Percentiles rank a stretch among this genome's conserved stretches.
These are phyloP conservation scores for Cotesia chilonis DNA, from an alignment of 1,140 invertebrate genomes.

Conservation along the genomic window DNA sequence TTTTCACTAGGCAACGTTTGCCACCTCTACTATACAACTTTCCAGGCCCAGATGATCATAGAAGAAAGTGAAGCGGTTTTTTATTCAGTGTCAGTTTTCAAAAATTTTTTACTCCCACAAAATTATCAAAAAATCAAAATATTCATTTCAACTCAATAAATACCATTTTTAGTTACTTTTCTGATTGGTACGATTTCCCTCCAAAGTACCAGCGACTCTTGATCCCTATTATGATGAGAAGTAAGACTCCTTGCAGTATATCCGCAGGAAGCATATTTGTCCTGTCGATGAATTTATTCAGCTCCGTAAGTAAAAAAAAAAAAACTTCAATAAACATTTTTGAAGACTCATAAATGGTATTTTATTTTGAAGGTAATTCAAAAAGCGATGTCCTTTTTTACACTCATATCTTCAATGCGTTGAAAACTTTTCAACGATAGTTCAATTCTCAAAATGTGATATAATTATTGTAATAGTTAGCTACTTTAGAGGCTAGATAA, in stretches of 20 bases:
- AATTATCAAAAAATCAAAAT: too few relatives aligned
- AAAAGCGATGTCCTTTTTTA: slow-evolving; percentile 38
- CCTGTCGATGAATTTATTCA: slow-evolving; percentile 33
- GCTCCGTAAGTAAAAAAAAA: slow-evolving; percentile 3
- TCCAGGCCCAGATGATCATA: slow-evolving; percentile 23
- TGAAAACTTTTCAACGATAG: background rate
- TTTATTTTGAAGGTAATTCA: slow-evolving; percentile 29
- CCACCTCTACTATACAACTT: slow-evolving; percentile 34
- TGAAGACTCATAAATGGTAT: too few relatives aligned
- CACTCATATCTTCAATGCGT: slow-evolving; percentile 30
- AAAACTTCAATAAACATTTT: too few relatives aligned
- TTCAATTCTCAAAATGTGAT: too few relatives aligned
- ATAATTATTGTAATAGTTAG: too few relatives aligned
- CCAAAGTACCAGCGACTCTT: slow-evolving; percentile 35
- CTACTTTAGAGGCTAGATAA: too few relatives aligned
- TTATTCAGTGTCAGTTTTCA: slow-evolving; percentile 12
- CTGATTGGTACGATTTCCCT: slow-evolving; percentile 36
- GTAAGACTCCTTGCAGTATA: slow-evolving; percentile 14
- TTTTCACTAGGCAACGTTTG: slow-evolving; percentile 30
- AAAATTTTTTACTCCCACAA: background rate
- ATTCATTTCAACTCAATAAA: background rate
- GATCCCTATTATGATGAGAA: slow-evolving; percentile 39
- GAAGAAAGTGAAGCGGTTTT: slow-evolving; percentile 22
- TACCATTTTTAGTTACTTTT: slow-evolving; percentile 30
- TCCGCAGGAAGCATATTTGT: slow-evolving; percentile 30